phyloP scores from a whole-genome alignment of 2,888 invertebrate species.

The Mellilla xanthometata region DNA sequence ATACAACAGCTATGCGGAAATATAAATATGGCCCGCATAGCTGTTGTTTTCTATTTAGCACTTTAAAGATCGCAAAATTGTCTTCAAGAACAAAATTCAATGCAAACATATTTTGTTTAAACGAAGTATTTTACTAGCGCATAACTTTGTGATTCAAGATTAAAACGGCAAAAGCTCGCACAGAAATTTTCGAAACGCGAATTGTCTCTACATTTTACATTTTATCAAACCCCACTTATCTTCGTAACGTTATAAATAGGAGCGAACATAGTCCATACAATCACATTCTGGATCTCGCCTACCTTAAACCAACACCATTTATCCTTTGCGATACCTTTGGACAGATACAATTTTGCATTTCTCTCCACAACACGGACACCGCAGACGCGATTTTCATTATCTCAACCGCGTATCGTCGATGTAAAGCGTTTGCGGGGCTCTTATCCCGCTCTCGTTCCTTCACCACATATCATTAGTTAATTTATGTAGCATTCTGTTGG shows the following conservation, averaged over 20 bases:
- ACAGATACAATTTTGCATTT: conserved; percentile 47
- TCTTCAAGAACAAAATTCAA: conserved; percentile 8
- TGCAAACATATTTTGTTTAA: conserved; percentile 12
- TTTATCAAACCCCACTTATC: conserved; percentile 30
- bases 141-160: conserved; percentile 18
- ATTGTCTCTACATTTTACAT: conserved; percentile 25
- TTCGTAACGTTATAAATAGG: conserved; percentile 30
- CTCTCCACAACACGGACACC: conserved; percentile 36
- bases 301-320: conserved; percentile 36
- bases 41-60: too few relatives aligned
- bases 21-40: too few relatives aligned
- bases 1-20: too few relatives aligned
- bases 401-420: conserved; percentile 48
- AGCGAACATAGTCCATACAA: conserved; percentile 31
- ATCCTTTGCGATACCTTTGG: conserved; percentile 33
- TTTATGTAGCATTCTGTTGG: conserved; percentile 65
- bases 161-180: conserved; percentile 19
- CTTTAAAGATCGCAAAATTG: conserved; percentile 5
- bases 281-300: conserved; percentile 36
- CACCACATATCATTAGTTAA: conserved; percentile 67
- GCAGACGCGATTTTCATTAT: conserved; percentile 48
- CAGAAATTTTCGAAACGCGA: conserved; percentile 23
- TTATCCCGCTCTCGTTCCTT: conserved; percentile 50
- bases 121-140: conserved; percentile 11
- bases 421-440: conserved; percentile 39